Conservation (phyloP, 1,140 invertebrate genomes). For the Wasmannia auropunctata region DNA sequence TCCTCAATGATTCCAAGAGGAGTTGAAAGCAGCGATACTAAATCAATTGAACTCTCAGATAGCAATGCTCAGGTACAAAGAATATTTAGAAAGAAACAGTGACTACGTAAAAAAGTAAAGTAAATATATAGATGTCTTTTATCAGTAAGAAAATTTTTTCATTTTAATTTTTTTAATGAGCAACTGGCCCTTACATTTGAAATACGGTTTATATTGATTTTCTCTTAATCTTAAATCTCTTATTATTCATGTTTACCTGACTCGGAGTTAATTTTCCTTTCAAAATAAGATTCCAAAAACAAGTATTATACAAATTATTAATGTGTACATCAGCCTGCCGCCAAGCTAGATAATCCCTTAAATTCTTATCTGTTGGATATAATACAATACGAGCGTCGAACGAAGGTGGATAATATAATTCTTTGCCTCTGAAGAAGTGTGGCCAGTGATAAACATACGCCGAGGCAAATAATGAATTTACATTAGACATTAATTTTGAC, state of each 20-base stretch:
- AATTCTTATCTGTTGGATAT: conserved; percentile 95
- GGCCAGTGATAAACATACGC: conserved; percentile 96
- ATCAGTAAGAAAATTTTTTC: not conserved
- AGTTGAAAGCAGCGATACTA: not conserved
- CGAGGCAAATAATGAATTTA: conserved; percentile 95
- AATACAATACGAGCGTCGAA: conserved; percentile 96
- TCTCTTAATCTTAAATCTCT: not conserved
- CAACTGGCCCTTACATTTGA: not conserved
- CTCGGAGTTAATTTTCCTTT: conserved; percentile 90
- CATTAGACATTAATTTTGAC: conserved; percentile 93
- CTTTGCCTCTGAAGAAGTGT: conserved; percentile 89
- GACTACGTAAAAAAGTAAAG: not conserved
- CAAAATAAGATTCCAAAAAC: conserved; percentile 96
- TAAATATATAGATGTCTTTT: not conserved
- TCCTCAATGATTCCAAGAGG: not conserved
- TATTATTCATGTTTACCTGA: conserved; percentile 85
- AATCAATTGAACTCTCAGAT: no score
- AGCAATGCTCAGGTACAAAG: not conserved
- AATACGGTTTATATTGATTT: not conserved
- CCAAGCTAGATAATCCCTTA: conserved; percentile 98
- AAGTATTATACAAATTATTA: conserved; percentile 99
- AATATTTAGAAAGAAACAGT: not conserved
- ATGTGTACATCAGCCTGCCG: conserved; percentile 98
- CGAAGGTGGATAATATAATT: conserved; percentile 93
- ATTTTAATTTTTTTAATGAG: not conserved